These are phyloP conservation scores for Rhingia rostrata DNA, from an alignment of 2,888 invertebrate species.

Conservation along the genomic window DNA sequence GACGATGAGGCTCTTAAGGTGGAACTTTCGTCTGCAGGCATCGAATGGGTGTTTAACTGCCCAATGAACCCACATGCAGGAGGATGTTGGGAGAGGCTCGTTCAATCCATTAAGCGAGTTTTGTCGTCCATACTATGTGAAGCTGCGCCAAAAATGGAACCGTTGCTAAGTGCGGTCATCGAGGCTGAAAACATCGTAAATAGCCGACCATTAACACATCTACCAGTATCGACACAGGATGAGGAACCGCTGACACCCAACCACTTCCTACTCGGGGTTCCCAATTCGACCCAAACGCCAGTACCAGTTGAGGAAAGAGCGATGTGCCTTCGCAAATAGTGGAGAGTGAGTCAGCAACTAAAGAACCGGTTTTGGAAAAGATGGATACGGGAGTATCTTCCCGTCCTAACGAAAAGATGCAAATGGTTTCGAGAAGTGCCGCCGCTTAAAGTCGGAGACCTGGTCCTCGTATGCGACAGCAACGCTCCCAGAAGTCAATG, in stretches of 20 bases:
- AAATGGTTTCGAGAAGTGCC: slow-evolving; percentile 11
- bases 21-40: slow-evolving; percentile 15
- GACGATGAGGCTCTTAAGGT: slow-evolving; percentile 23
- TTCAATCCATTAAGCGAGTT: slow-evolving; percentile 19
- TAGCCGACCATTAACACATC: not conserved
- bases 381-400: not conserved
- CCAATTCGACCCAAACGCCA: not conserved
- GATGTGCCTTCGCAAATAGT: too few relatives aligned
- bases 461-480: too few relatives aligned
- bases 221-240: slow-evolving; percentile 21
- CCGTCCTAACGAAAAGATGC: not conserved
- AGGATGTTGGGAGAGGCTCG: slow-evolving; percentile 51
- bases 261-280: slow-evolving; percentile 38
- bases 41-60: slow-evolving; percentile 45
- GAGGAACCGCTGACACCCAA: slow-evolving; percentile 50
- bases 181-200: slow-evolving; percentile 20
- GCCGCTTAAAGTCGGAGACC: not conserved
- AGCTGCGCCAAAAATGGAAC: slow-evolving; percentile 3
- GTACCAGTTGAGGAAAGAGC: too few relatives aligned
- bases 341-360: too few relatives aligned
- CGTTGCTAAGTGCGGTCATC: slow-evolving; percentile 12
- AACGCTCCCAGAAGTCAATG: slow-evolving; percentile 45
- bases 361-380: too few relatives aligned
- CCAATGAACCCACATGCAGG: slow-evolving; percentile 17
- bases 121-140: slow-evolving; percentile 10